These are phyloP conservation scores for Cercopithecus hamlyni DNA, from an alignment of 2,797 vertebrate genomes.

Conservation along the genomic window DNA sequence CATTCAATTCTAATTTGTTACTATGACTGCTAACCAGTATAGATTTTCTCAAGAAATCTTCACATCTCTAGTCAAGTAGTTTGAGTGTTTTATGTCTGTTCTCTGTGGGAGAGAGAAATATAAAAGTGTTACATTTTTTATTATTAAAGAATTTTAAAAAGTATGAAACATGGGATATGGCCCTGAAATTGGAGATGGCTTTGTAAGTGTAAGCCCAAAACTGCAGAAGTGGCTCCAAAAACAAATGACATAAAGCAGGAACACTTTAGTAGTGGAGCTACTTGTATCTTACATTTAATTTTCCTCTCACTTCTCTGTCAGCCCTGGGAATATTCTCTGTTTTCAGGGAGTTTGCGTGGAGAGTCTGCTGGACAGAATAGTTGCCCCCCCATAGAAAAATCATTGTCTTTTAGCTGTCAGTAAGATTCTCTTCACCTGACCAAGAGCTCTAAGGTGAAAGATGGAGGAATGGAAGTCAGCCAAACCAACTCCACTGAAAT, in stretches of 20 bases:
- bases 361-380: background rate
- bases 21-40: background rate
- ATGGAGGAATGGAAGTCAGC: background rate
- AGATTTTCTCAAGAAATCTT: background rate
- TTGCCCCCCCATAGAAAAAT: background rate
- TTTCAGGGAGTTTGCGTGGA: background rate
- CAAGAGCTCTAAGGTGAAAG: background rate
- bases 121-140: background rate
- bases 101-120: background rate
- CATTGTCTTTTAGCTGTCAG: background rate
- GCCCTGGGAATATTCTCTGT: background rate
- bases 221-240: background rate
- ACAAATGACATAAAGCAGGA: background rate
- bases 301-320: background rate
- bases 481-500: background rate
- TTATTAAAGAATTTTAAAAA: background rate
- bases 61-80: background rate
- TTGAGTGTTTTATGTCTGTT: background rate
- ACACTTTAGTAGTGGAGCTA: background rate
- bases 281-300: background rate
- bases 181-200: background rate
- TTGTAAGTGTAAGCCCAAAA: background rate
- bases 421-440: background rate
- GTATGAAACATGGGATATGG: background rate
- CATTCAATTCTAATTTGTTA: background rate